A percentile compares a stretch with the other conserved stretches of the same genome.
Conservation (phyloP, 2,888 invertebrate genomes). For the Loripinus fragilis region DNA sequence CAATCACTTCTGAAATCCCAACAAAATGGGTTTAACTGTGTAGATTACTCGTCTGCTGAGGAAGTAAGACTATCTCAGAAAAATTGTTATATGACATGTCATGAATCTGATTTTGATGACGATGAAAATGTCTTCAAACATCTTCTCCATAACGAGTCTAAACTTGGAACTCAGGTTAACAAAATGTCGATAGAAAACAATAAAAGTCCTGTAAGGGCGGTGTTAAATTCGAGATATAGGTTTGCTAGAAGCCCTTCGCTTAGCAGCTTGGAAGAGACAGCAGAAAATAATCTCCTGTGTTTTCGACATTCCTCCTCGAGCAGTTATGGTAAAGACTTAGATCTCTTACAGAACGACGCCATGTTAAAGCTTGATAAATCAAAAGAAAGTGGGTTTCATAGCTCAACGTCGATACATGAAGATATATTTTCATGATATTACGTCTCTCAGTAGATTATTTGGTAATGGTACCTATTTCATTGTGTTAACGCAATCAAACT, state of each 20-base stretch:
- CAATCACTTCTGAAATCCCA: not conserved
- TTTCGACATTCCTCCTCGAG: slow-evolving; percentile 22
- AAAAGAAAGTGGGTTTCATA: slow-evolving; percentile 34
- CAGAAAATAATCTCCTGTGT: slow-evolving; percentile 12
- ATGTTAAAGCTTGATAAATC: slow-evolving; percentile 23
- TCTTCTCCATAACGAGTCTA: slow-evolving; percentile 37
- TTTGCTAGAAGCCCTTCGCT: slow-evolving; percentile 50
- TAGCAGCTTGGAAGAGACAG: slow-evolving; percentile 57
- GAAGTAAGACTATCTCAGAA: slow-evolving; percentile 33
- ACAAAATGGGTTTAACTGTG: slow-evolving; percentile 19
- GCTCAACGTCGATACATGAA: slow-evolving; percentile 20
- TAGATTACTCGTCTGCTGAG: slow-evolving; percentile 15
- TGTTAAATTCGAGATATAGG: slow-evolving; percentile 19
- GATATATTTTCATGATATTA: slow-evolving; percentile 14
- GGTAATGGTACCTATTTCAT: no score
- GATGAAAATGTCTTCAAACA: slow-evolving; percentile 37
- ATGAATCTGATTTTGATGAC: slow-evolving; percentile 24
- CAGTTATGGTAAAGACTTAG: slow-evolving; percentile 24
- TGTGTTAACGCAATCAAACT: no score
- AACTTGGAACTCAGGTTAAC: not conserved
- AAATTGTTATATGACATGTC: slow-evolving; percentile 23
- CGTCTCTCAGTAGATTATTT: no score
- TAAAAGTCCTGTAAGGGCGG: slow-evolving; percentile 7
- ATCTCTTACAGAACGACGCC: slow-evolving; percentile 6
- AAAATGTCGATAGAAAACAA: slow-evolving; percentile 22